A percentile compares a stretch with the other conserved stretches of the same genome.
Evolutionary conservation across 2,113 vertebrate species (phyloP).

Genomic region (Lethenteron reissneri): DNA sequence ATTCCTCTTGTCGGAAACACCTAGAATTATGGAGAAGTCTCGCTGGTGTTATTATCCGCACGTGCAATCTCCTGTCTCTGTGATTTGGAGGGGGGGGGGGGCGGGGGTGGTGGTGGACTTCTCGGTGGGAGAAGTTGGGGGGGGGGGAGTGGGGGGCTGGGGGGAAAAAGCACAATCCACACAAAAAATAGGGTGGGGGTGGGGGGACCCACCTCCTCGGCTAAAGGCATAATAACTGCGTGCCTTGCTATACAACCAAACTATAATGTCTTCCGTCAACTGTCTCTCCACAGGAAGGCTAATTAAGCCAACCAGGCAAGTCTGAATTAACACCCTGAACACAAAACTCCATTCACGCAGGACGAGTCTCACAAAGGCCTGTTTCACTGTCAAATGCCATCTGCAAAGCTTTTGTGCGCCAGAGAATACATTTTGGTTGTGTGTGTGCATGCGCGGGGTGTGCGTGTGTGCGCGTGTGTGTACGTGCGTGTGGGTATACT

Average conservation of each 20-base stretch:
- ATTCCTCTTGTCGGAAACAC: no score
- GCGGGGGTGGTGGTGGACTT: no score
- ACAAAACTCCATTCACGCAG: conserved; percentile 3
- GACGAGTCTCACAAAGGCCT: background rate
- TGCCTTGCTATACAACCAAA: background rate
- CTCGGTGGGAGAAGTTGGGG: no score
- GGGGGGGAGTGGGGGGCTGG: no score
- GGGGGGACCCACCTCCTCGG: no score
- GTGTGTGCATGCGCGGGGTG: background rate
- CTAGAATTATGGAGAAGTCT: no score
- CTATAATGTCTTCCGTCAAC: conserved; percentile 1
- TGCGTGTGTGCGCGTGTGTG: background rate
- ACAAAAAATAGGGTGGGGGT: no score
- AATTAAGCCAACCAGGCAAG: conserved; percentile 3
- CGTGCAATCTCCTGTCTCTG: no score
- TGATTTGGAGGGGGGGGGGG: no score
- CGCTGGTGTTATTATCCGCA: no score
- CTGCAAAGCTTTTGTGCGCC: background rate
- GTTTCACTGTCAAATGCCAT: conserved; percentile 1
- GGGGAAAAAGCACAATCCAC: no score
- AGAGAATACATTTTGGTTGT: background rate
- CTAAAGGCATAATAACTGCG: background rate
- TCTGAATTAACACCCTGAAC: conserved; percentile 6
- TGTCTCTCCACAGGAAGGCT: conserved; percentile 1
- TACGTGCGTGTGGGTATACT: background rate